phyloP scores from a whole-genome alignment of 1,140 invertebrate genomes.

The Bombus picipes region DNA sequence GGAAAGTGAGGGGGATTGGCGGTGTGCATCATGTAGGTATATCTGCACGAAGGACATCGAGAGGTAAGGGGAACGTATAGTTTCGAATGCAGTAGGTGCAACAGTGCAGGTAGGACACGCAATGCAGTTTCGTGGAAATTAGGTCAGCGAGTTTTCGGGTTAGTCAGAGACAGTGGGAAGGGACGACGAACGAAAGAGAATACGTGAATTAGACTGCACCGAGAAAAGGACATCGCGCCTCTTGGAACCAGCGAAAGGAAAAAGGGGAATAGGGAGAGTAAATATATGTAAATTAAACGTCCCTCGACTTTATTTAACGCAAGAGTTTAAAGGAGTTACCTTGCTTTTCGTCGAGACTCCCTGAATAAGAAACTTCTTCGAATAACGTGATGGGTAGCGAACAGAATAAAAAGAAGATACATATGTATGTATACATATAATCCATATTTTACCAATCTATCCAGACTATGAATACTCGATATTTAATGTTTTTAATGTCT shows the following conservation, averaged over 20 bases:
- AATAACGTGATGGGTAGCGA: slow-evolving; percentile 11
- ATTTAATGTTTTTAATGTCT: background rate
- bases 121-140: slow-evolving; percentile 74
- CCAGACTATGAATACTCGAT: slow-evolving; percentile 10
- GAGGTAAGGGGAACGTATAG: slow-evolving; percentile 44
- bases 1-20: background rate
- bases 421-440: too few relatives aligned
- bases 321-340: slow-evolving; percentile 68
- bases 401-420: slow-evolving; percentile 9
- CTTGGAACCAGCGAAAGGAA: background rate
- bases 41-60: slow-evolving; percentile 29
- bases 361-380: slow-evolving; percentile 58
- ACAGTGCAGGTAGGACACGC: slow-evolving; percentile 70
- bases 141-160: slow-evolving; percentile 74
- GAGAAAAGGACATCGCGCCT: slow-evolving; percentile 25
- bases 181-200: background rate
- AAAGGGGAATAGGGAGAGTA: slow-evolving; percentile 30
- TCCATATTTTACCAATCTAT: slow-evolving; percentile 10
- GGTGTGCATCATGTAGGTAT: slow-evolving; percentile 9
- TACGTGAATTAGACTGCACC: slow-evolving; percentile 51
- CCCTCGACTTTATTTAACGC: slow-evolving; percentile 72
- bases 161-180: slow-evolving; percentile 39
- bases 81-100: slow-evolving; percentile 69
- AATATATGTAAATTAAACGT: slow-evolving; percentile 75
- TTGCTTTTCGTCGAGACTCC: slow-evolving; percentile 20